Evolutionary conservation across 2,113 vertebrate genomes (phyloP).

Genomic region (Semicossyphus pulcher): DNA sequence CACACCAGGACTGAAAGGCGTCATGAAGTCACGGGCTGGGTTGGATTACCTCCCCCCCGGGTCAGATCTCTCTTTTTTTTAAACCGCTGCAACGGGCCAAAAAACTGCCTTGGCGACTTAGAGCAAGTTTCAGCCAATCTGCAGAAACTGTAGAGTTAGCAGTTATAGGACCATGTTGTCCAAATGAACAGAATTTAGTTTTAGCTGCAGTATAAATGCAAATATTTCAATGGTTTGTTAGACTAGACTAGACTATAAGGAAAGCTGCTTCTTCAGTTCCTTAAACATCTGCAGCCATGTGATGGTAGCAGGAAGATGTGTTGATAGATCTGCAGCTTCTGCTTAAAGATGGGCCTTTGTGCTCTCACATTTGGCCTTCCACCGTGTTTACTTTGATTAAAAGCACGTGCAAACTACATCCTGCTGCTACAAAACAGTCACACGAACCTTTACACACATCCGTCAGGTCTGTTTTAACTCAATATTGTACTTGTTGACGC

Average conservation of each 20-base stretch:
- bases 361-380: not conserved
- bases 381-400: not conserved
- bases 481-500: no score
- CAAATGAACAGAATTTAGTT: not conserved
- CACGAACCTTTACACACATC: not conserved
- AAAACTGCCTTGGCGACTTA: slow-evolving; percentile 33
- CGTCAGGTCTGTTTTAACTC: not conserved
- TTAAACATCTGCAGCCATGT: no score
- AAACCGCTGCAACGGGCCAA: slow-evolving; percentile 32
- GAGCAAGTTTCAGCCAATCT: slow-evolving; percentile 9
- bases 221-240: not conserved
- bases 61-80: slow-evolving; percentile 48
- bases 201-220: not conserved
- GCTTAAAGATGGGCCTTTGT: no score
- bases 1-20: slow-evolving; percentile 60
- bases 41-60: slow-evolving; percentile 64
- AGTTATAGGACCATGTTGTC: not conserved
- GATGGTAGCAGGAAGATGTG: no score
- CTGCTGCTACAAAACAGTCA: not conserved
- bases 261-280: no score
- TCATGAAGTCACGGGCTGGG: slow-evolving; percentile 58
- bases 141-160: not conserved
- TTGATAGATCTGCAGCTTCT: not conserved
- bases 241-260: no score
- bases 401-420: not conserved